Evolutionary conservation across 2,797 vertebrate genomes (phyloP).

Genomic region (Coregonus sp.): DNA sequence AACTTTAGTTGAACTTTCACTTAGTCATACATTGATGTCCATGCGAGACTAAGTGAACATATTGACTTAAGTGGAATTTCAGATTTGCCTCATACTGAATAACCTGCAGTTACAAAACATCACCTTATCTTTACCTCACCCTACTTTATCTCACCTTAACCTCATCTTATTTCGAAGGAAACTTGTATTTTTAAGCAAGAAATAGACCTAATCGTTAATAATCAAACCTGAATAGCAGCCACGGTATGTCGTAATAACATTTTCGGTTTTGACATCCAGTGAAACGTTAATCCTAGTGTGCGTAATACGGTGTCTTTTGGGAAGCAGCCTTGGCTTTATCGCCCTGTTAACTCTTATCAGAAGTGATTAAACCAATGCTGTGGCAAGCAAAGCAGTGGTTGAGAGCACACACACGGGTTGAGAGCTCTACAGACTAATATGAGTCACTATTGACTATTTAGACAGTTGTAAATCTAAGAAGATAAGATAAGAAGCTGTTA

Average conservation of each 20-base stretch:
- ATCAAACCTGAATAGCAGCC: background rate
- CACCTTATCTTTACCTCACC: background rate
- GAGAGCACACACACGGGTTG: background rate
- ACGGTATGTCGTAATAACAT: background rate
- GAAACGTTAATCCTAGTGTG: background rate
- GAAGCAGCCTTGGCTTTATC: background rate
- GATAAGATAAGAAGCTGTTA: constrained; percentile 7
- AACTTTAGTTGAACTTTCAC: background rate
- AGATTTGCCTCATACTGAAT: background rate
- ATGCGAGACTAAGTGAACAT: background rate
- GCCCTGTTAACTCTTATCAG: background rate
- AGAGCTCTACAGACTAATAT: background rate
- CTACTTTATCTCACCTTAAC: too few relatives aligned
- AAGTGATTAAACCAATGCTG: background rate
- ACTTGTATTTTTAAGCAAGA: background rate
- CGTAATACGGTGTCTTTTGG: background rate
- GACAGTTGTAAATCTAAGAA: constrained; percentile 12
- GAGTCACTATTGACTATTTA: constrained; percentile 21
- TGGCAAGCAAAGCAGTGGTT: background rate
- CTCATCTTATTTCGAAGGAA: background rate
- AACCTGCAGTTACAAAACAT: background rate
- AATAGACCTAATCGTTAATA: background rate
- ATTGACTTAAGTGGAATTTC: background rate
- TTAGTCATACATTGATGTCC: background rate
- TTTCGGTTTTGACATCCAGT: background rate